Evolutionary conservation across 1,140 invertebrate genomes (phyloP).

Genomic region (Solenopsis invicta): DNA sequence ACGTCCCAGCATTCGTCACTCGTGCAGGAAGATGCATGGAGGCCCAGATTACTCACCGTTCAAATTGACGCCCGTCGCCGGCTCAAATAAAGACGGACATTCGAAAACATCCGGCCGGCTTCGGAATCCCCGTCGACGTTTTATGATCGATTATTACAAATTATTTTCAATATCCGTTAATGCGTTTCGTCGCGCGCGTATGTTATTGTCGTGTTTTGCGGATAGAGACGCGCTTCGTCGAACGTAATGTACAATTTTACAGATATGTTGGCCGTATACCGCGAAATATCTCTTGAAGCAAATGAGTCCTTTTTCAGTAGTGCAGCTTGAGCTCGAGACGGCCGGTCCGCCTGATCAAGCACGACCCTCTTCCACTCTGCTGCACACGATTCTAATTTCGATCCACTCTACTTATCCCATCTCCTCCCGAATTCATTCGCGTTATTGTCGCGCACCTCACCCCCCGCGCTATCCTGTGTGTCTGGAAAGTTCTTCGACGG

Average conservation of each 20-base stretch:
- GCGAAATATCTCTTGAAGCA: slow-evolving; percentile 26
- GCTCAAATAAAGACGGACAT: slow-evolving; percentile 51
- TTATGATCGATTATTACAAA: slow-evolving; percentile 40
- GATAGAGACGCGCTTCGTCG: background rate
- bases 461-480: slow-evolving; percentile 1
- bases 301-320: slow-evolving; percentile 28
- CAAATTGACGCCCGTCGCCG: slow-evolving; percentile 39
- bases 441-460: slow-evolving; percentile 38
- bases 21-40: slow-evolving; percentile 46
- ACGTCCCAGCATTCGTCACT: slow-evolving; percentile 36
- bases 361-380: slow-evolving; percentile 48
- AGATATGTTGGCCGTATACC: no score
- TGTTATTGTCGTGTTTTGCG: slow-evolving; percentile 1
- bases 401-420: slow-evolving; percentile 60
- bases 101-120: slow-evolving; percentile 25
- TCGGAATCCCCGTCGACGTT: slow-evolving; percentile 1
- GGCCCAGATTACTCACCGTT: slow-evolving; percentile 39
- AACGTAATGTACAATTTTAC: slow-evolving; percentile 9
- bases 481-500: slow-evolving; percentile 13
- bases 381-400: slow-evolving; percentile 65
- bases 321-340: background rate
- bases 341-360: slow-evolving; percentile 51
- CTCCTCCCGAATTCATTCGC: slow-evolving; percentile 55
- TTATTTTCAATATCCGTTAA: slow-evolving; percentile 19
- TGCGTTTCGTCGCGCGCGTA: background rate